Percentiles rank a stretch among this genome's conserved stretches.
Evolutionary conservation across 2,113 vertebrate genomes (phyloP).

Genomic region (Choloepus hoffmanni): DNA sequence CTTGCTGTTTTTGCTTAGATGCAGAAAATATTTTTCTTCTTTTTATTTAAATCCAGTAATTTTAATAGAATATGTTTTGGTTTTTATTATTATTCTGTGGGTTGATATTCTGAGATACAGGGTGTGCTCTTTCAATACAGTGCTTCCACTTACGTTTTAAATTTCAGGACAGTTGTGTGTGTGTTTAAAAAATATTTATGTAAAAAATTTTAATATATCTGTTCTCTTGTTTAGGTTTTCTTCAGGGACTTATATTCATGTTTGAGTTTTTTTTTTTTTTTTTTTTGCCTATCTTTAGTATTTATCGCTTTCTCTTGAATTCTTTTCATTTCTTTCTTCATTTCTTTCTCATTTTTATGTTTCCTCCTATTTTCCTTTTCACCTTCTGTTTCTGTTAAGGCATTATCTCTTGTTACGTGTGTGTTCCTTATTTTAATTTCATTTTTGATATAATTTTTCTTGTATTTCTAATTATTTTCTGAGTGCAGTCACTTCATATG

Average conservation of each 20-base stretch:
- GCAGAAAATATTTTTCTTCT: not conserved
- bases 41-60: not conserved
- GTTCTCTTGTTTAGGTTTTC: not conserved
- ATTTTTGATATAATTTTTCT: constrained; percentile 26
- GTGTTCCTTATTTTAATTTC: not conserved
- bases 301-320: constrained; percentile 16
- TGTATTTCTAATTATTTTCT: constrained; percentile 6
- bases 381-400: not conserved
- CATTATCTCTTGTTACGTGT: not conserved
- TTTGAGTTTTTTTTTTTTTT: not conserved
- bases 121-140: not conserved
- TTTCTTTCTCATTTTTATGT: not conserved
- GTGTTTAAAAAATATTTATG: not conserved
- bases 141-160: not conserved
- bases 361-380: not conserved
- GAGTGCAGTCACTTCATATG: not conserved
- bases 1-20: not conserved
- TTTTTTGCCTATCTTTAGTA: constrained; percentile 6
- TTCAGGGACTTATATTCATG: not conserved
- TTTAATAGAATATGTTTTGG: not conserved
- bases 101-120: not conserved
- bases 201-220: not conserved
- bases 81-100: not conserved
- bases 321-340: not conserved
- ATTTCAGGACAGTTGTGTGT: not conserved